A percentile compares a stretch with the other conserved stretches of the same genome.
phyloP scores from a whole-genome alignment of 2,797 vertebrate genomes.

The Sebastes nivosus region DNA sequence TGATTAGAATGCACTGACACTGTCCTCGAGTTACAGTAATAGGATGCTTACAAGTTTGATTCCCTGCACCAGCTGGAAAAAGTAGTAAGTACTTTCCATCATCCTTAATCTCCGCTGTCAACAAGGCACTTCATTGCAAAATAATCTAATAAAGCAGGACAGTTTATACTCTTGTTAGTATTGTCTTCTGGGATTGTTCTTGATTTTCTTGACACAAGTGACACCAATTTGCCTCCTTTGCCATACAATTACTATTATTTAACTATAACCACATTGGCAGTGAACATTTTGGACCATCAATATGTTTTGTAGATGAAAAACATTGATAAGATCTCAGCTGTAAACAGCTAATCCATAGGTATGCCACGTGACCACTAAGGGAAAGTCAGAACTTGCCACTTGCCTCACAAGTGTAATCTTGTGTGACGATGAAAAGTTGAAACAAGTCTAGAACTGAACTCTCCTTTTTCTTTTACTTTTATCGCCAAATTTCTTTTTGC shows the following conservation, averaged over 20 bases:
- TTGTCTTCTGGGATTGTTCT: neutral
- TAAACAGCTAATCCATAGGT: no score
- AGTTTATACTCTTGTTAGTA: neutral
- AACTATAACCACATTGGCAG: neutral
- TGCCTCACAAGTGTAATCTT: neutral
- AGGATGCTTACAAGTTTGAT: neutral
- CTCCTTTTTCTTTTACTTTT: neutral
- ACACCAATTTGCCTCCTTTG: neutral
- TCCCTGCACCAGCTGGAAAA: neutral
- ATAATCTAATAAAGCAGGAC: neutral
- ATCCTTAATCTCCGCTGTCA: neutral
- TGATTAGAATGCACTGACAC: neutral
- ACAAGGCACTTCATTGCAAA: neutral
- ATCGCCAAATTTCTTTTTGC: neutral
- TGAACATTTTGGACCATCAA: neutral
- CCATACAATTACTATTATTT: neutral
- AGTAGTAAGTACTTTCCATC: neutral
- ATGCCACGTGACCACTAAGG: no score
- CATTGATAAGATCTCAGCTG: no score
- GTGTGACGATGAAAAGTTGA: neutral
- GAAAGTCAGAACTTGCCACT: neutral
- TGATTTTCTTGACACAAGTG: neutral
- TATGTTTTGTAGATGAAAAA: no score
- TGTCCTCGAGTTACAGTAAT: neutral
- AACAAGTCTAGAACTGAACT: conserved; percentile 1